A percentile compares a stretch with the other conserved stretches of the same genome.
Conservation (phyloP, 1,140 invertebrate species). For the Tachypleus tridentatus region DNA sequence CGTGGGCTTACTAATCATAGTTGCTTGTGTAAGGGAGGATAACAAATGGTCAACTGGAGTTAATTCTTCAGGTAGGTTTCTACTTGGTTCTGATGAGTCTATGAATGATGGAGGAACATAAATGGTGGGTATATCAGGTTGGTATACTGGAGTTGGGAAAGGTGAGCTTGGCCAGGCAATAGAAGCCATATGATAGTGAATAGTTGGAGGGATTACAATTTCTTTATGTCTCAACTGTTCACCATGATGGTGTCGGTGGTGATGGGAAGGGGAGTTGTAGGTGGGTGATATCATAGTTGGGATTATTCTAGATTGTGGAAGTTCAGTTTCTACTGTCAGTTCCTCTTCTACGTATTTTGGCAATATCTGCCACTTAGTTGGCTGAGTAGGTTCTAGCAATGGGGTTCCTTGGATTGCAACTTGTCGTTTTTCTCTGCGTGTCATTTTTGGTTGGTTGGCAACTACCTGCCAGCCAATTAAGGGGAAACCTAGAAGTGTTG, state of each 20-base stretch:
- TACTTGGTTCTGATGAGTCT: conserved; percentile 18
- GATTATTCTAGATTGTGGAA: conserved; percentile 32
- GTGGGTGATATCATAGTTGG: conserved; percentile 31
- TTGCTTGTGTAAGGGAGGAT: conserved; percentile 18
- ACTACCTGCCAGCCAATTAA: conserved; percentile 50
- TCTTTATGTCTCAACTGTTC: conserved; percentile 9
- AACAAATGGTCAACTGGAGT: conserved; percentile 21
- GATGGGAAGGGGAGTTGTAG: conserved; percentile 23
- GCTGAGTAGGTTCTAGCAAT: conserved; percentile 12
- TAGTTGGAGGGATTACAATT: conserved; percentile 9
- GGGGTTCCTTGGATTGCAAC: conserved; percentile 27
- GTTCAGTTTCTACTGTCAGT: conserved; percentile 22
- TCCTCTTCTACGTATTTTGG: conserved; percentile 15
- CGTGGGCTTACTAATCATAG: conserved; percentile 16
- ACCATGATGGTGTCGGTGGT: conserved; percentile 21
- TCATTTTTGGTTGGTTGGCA: conserved; percentile 16
- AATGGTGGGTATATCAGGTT: conserved; percentile 19
- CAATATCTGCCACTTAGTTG: conserved; percentile 13
- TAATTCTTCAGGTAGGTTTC: conserved; percentile 23
- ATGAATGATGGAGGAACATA: conserved; percentile 12
- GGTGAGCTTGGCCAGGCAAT: conserved; percentile 5
- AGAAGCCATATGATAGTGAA: conserved; percentile 11
- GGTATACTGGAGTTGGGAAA: conserved; percentile 19
- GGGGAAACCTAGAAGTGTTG: conserved; percentile 45
- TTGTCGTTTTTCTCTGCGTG: conserved; percentile 37